Evolutionary conservation across 2,888 invertebrate species (phyloP), one percentile per base, ranked within the genome.

Genomic region (Folsomia candida): DNA sequence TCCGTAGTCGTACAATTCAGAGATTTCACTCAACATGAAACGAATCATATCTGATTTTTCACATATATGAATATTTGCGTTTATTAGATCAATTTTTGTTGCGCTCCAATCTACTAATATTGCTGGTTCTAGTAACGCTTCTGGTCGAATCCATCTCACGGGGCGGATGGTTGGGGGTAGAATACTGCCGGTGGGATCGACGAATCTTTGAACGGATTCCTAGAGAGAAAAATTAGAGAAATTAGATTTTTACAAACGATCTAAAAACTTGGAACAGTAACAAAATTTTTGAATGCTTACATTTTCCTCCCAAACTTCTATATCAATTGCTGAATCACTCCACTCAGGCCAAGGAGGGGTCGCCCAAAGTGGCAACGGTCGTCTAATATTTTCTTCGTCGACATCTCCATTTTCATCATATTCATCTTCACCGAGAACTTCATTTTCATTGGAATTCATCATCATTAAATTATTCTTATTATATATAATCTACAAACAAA

Each of bases 341-440:
- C 75, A 75, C 18, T 69, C 70, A 1, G 69, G 64, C 75, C 75
- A 75, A 22, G 75, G 75, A 11, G 75, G 73, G 14, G 37, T 51
- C 4, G 63, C 63, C 51, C 47, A 68, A 22, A 61, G 9, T 24
- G 68, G 61, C 14, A 67, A 20, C 18, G 66, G 22, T 37, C 14
- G 4, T 4, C 4, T 14, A 4, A 4, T 14, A 9, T 14, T 14
- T n/a, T 62, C 2, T 2, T 62, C 28, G 37, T 37, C 14, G 4
- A 4, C 6, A 4, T 4, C 6, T 9, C 6, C 37, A 37, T 4
- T 4, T 9, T 37, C 4, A 9, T 37, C 37, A 37, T 37, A 37
- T 37, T 37, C 37, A 14, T 4, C 4, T 37, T 37, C 37, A 14
- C 37, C 37, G 37, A 37, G 37, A 14, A 9, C 37, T 37, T 37